These are phyloP conservation scores for Dorcus parallelipipedus DNA, from an alignment of 2,888 invertebrate genomes.

Conservation along the genomic window DNA sequence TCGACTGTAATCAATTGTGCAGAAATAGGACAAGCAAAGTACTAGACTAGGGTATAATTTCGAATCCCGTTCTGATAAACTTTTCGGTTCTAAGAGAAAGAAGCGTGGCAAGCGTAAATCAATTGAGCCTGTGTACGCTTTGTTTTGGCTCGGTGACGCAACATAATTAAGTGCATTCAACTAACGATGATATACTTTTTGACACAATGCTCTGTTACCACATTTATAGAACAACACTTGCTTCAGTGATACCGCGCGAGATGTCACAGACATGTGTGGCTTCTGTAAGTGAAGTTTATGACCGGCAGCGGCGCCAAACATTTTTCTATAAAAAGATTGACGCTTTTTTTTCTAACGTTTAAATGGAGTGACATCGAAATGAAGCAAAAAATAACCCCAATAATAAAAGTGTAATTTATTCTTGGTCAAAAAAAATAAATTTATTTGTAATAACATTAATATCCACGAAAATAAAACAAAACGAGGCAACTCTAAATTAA, in stretches of 20 bases:
- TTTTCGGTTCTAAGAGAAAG: too few species aligned
- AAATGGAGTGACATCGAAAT: neutral
- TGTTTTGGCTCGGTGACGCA: conserved; percentile 13
- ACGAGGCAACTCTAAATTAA: too few species aligned
- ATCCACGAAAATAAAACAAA: too few species aligned
- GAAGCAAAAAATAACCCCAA: too few species aligned
- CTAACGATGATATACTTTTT: neutral
- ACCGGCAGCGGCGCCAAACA: neutral
- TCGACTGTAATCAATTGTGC: too few species aligned
- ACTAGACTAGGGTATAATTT: too few species aligned
- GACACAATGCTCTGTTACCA: neutral
- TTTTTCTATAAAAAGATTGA: neutral
- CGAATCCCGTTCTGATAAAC: too few species aligned
- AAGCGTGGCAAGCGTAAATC: conserved; percentile 4
- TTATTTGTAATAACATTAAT: too few species aligned
- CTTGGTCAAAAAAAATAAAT: too few species aligned
- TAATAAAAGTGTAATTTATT: too few species aligned
- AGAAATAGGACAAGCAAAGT: too few species aligned
- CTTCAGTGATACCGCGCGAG: neutral
- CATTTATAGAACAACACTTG: neutral
- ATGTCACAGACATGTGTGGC: neutral
- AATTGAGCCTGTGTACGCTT: conserved; percentile 8
- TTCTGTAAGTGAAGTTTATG: neutral
- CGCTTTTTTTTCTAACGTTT: neutral
- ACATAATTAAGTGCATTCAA: conserved; percentile 15